These are phyloP conservation scores for Holocentrus rufus DNA, from an alignment of 2,797 vertebrate genomes.

Conservation along the genomic window DNA sequence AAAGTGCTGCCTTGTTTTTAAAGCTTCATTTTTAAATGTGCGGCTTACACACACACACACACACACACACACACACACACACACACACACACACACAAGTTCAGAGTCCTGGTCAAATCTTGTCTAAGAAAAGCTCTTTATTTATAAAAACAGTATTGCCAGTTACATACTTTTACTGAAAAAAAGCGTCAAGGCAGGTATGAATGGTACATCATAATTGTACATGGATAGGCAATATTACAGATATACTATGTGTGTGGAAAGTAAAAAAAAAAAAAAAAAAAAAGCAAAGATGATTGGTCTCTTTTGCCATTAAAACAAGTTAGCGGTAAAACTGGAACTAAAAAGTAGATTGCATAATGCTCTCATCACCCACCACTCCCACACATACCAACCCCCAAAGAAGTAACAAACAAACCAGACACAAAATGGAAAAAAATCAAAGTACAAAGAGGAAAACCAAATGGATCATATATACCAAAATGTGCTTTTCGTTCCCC, in stretches of 20 bases:
- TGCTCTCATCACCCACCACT: conserved; percentile 73
- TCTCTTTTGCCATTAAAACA: conserved; percentile 78
- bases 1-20: no score
- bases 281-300: conserved; percentile 64
- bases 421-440: conserved; percentile 58
- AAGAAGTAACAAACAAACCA: conserved; percentile 68
- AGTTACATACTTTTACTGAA: conserved; percentile 83
- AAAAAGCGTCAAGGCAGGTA: conserved; percentile 83
- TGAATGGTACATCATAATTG: conserved; percentile 79
- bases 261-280: conserved; percentile 54
- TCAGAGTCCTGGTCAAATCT: conserved; percentile 41
- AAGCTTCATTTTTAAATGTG: no score
- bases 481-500: conserved; percentile 74
- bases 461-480: conserved; percentile 56
- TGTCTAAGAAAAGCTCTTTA: conserved; percentile 83
- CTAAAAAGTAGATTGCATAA: conserved; percentile 81
- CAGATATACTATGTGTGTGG: conserved; percentile 74
- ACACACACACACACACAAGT: neutral
- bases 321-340: conserved; percentile 74
- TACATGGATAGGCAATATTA: conserved; percentile 82
- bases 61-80: neutral
- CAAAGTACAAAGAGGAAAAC: conserved; percentile 36
- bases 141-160: conserved; percentile 86
- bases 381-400: conserved; percentile 57
- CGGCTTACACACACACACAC: no score